Percentiles rank a stretch among this genome's conserved stretches.
phyloP scores from a whole-genome alignment of 2,113 vertebrate species.

The Ibidorhyncha struthersii region DNA sequence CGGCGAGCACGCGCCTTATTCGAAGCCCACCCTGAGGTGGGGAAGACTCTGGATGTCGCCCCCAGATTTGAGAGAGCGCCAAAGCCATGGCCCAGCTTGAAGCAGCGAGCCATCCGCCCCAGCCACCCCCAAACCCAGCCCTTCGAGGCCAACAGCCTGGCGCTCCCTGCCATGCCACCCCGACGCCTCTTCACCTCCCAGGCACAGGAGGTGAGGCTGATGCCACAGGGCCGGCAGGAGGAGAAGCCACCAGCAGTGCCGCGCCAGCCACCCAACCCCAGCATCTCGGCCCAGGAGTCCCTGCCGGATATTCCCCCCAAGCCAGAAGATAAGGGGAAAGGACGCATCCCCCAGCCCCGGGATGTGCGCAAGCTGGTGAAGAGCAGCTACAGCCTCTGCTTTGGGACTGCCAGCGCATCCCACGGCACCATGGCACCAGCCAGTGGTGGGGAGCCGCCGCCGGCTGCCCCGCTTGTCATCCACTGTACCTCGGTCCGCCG shows the following conservation, averaged over 20 bases:
- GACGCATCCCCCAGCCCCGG: slow-evolving; percentile 77
- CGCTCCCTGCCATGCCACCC: rapidly evolving
- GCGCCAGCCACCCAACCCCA: rapidly evolving
- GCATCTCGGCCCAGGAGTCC: background rate
- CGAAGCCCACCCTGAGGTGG: background rate
- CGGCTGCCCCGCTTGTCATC: slow-evolving; percentile 31
- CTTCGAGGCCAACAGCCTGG: background rate
- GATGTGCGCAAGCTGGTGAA: slow-evolving; percentile 89
- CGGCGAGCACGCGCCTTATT: slow-evolving; percentile 23
- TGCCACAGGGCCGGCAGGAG: slow-evolving; percentile 46
- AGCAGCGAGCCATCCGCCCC: slow-evolving; percentile 72
- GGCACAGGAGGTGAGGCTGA: slow-evolving; percentile 71
- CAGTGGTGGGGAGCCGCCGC: background rate
- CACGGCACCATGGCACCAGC: background rate
- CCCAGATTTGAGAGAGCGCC: slow-evolving; percentile 39
- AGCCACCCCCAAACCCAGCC: slow-evolving; percentile 22
- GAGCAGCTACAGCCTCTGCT: slow-evolving; percentile 86
- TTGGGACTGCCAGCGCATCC: slow-evolving; percentile 48
- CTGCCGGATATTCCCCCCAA: rapidly evolving
- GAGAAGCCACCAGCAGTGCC: slow-evolving; percentile 60
- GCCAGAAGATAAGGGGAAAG: background rate
- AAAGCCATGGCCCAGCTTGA: slow-evolving; percentile 76
- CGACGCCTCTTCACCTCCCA: slow-evolving; percentile 62
- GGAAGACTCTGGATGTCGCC: background rate
- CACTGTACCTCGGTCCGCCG: slow-evolving; percentile 71